Percentiles rank a stretch among this genome's conserved stretches.
phyloP scores from a whole-genome alignment of 1,140 invertebrate species.

The Panonychus citri region DNA sequence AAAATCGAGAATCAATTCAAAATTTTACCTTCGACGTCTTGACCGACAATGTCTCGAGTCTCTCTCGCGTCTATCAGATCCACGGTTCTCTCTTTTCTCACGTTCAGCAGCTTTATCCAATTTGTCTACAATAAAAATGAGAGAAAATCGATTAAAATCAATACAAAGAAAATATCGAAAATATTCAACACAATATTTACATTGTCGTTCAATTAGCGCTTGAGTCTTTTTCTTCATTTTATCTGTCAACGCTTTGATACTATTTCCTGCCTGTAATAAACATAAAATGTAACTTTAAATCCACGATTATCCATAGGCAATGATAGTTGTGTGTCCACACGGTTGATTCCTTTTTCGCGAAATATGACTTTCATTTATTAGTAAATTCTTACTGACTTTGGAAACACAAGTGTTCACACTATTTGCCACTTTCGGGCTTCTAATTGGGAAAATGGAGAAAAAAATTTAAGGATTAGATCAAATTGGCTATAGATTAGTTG shows the following conservation, averaged over 20 bases:
- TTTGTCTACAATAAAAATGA: too few species aligned
- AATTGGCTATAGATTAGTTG: neutral
- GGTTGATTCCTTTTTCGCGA: neutral
- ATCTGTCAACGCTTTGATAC: neutral
- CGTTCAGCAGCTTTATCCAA: too few species aligned
- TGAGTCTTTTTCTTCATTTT: neutral
- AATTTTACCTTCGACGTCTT: too few species aligned
- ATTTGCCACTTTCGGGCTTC: neutral
- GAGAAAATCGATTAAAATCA: neutral
- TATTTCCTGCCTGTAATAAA: neutral
- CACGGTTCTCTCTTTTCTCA: too few species aligned
- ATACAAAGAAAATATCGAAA: neutral
- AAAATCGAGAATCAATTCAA: too few species aligned
- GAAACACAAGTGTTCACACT: neutral
- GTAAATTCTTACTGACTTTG: conserved; percentile 1
- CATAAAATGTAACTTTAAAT: neutral
- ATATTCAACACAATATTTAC: neutral
- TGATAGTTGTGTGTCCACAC: neutral
- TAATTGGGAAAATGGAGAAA: neutral
- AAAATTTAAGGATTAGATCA: neutral
- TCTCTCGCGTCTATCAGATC: too few species aligned
- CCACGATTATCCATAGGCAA: too few species aligned
- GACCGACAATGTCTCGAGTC: too few species aligned
- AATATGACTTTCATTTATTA: neutral
- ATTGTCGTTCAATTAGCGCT: neutral